These are phyloP conservation scores for Rhynchopsitta pachyrhyncha DNA, from an alignment of 2,113 vertebrate genomes.

Conservation along the genomic window DNA sequence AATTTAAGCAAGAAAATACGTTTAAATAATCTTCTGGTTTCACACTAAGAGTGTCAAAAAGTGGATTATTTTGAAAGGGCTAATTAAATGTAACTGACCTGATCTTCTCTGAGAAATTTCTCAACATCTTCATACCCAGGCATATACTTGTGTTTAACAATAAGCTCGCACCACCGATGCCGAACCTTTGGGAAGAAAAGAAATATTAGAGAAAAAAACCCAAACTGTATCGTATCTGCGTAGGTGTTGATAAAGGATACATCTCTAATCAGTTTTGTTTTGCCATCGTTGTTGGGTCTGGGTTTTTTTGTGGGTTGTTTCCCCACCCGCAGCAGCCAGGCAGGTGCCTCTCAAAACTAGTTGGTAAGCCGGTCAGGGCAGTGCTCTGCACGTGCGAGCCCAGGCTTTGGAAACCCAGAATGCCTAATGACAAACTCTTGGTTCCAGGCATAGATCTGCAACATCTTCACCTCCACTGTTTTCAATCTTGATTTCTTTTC, in stretches of 20 bases:
- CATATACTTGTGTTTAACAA: constrained; percentile 84
- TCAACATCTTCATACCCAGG: constrained; percentile 83
- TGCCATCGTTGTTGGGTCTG: background rate
- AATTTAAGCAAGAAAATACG: background rate
- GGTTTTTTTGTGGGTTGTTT: background rate
- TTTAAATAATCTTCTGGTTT: background rate
- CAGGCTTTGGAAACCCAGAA: background rate
- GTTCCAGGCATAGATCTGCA: background rate
- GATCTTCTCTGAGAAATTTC: constrained; percentile 86
- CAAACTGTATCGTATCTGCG: background rate
- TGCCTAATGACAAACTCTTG: background rate
- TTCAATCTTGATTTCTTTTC: background rate
- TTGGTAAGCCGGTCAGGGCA: background rate
- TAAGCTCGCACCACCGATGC: constrained; percentile 96
- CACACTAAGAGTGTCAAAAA: background rate
- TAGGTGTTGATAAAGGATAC: background rate
- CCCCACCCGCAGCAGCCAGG: background rate
- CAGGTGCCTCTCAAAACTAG: background rate
- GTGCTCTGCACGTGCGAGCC: fast-evolving
- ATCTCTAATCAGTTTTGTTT: background rate
- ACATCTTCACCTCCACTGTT: background rate
- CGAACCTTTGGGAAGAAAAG: constrained; percentile 76
- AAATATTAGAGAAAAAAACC: fast-evolving
- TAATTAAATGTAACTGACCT: constrained; percentile 73
- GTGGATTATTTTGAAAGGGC: background rate